Evolutionary conservation across 2,888 invertebrate genomes (phyloP), one percentile per base, ranked within the genome.

Genomic region (Drosophila mettleri): DNA sequence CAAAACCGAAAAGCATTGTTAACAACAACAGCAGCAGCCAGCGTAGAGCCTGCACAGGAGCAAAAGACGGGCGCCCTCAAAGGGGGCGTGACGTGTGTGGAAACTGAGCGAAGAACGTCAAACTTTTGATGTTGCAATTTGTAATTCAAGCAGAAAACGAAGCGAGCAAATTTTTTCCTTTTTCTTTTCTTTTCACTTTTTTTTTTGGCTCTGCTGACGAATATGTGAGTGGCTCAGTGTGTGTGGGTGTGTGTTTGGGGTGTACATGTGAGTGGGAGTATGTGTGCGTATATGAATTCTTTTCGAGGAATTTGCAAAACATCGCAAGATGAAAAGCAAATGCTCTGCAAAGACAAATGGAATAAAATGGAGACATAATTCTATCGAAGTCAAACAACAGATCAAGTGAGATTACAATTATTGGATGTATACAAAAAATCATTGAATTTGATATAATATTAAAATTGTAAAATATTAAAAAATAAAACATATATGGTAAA

Each of bases 51-150:
- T 22, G 66, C 27, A 27, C 16, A 29, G 60, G 29, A 22, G 33
- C 34, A 29, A 31, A 29, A 20, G 29, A 34, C 18, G 39, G 6
- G 18, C 8, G 9, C 39, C 18, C 1, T 27, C 22, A 20, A 12
- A 2, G 20, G 10, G 14, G 54, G 22, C 41, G 31, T n/a, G 24
- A 12, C 10, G 33, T 29, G 36, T 60, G 73, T 45, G 58, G 59
- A 63, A 68, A 64, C 66, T 65, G 76, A 79, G 76, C 69, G 81
- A 75, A 88, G 86, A 86, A 89, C 80, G 87, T 88, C 90, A 89
- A 90, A 89, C 90, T 89, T 90, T 90, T 89, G 90, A 90, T 89
- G 90, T 89, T 87, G 86, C 88, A 89, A 89, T 90, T 89, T 89
- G 89, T 90, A 89, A 90, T 87, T 90, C 89, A 89, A 88, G 89